Evolutionary conservation across 2,797 vertebrate species (phyloP), one percentile per base, ranked within the genome.

Genomic region (Epinephelus coioides): DNA sequence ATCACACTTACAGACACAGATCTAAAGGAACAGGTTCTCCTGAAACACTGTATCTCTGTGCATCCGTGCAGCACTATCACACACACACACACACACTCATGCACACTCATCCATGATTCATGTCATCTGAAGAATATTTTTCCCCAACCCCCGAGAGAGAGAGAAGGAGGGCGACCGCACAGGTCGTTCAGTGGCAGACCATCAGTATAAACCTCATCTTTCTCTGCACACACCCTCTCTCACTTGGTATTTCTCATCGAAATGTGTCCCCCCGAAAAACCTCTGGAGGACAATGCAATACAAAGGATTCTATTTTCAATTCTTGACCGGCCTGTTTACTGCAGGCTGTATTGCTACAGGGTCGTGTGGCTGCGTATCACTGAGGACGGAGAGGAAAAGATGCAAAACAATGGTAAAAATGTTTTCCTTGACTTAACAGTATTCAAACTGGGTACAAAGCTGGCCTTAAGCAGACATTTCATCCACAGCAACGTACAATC

Each of bases 81-180:
- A 70, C 63, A 76, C 60, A 72, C 66, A 27, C 50, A 38, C 12
- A 65, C 43, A 54, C n/a, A 15, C 23, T 4, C 21, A 49, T 49
- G 1, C 63, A 76, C 60, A 72, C 69, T 81, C 76, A 86, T 85
- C 64, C 63, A 84, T 83, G 86, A 87, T 86, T 86, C 84, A 86
- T 82, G 78, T 66, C 70, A 71, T 74, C 69, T 57, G 67, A 59
- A 78, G 70, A 72, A 81, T 60, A 53, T 81, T 84, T 84, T 77
- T 60, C 66, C 34, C 44, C 61, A 55, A 43, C 60, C 56, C 63
- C 21, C 0, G 46, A 81, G 74, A 53, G 27, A 68, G 34, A 6
- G 21, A 50, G 70, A 59, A 25, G 46, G 6, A 53, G n/a, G 75
- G 21, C 30, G 65, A 73, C 62, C 34, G 49, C 61, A 56, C 75